Base-by-base conservation (phyloP, 2,797 vertebrate genomes). In the Hydrocynus forskahlii region DNA sequence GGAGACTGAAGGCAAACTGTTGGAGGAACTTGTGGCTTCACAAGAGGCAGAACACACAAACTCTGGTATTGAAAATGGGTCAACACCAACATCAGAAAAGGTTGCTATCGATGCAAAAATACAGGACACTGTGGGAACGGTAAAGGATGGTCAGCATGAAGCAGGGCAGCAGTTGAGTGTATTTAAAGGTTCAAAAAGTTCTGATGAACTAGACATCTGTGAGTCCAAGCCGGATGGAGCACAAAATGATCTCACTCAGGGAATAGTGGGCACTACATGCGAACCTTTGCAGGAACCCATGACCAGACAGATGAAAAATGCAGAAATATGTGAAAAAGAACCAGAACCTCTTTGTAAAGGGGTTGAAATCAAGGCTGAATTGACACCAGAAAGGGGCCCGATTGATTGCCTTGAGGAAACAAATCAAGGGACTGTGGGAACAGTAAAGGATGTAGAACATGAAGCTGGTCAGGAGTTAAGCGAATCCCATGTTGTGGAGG, bases 361-460 rank as follows among this genome's bases (percentile, higher is more conserved):
- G 13, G 12, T 1, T 29, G 25, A 35, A 63, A 63, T 7, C 13
- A 16, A 13, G 1, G 23, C 13, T 6, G 10, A 12, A 62, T 16
- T 12, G 21, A 74, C 40, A 83, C 84, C 89, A 91, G 91, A 92
- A 91, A 90, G 88, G 84, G 48, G 59, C 82, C 13, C 12, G 7
- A 69, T 29, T 52, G 29, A 52, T 29, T 8, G 6, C 19, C 13
- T 60, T 82, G 87, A 87, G 84, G 92, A 89, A 82, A 84, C 81
- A 84, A 83, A 83, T 84, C 89, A 86, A 88, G 77, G 82, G 76
- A 83, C 90, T 86, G 85, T 86, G 84, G 88, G 86, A 88, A 85
- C 8, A 80, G 85, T 5, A 48, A 48, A 48, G 45, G 45, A 48
- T 13, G 12, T 52, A 13, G 13, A 52, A 12, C 10, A 52, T 7